Evolutionary conservation across 1,140 invertebrate species (phyloP).

Genomic region (Drosophila sproati): DNA sequence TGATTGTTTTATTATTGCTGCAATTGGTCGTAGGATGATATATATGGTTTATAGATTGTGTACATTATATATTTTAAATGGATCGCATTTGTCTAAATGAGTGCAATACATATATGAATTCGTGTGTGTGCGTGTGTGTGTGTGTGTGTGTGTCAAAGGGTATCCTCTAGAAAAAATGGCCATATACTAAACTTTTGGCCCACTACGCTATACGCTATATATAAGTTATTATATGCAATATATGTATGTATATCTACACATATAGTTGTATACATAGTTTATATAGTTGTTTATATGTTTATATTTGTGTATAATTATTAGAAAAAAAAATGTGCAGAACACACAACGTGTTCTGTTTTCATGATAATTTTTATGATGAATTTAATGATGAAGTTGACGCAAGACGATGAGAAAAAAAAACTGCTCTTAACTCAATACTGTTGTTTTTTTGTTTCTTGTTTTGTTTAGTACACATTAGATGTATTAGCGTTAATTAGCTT

Average conservation of each 20-base stretch:
- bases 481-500: constrained; percentile 75
- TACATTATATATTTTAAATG: constrained; percentile 7
- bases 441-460: constrained; percentile 23
- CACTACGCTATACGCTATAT: constrained; percentile 26
- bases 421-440: constrained; percentile 78
- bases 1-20: constrained; percentile 41
- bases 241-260: constrained; percentile 20
- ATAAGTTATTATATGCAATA: constrained; percentile 33
- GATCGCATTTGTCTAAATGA: neutral
- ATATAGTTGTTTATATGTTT: constrained; percentile 37
- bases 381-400: constrained; percentile 11
- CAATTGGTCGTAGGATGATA: constrained; percentile 26
- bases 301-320: constrained; percentile 66
- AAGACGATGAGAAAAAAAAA: constrained; percentile 49
- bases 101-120: neutral
- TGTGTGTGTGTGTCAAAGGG: constrained; percentile 13
- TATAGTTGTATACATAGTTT: constrained; percentile 39
- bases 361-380: constrained; percentile 16
- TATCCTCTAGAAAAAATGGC: constrained; percentile 21
- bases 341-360: constrained; percentile 8
- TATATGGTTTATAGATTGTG: constrained; percentile 22
- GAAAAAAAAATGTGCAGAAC: constrained; percentile 48
- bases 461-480: constrained; percentile 78
- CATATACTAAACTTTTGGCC: constrained; percentile 22
- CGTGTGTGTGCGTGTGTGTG: constrained; percentile 2